Percentiles rank a stretch among this genome's conserved stretches.
These are phyloP conservation scores for Rhopalosiphum maidis DNA, from an alignment of 1,140 invertebrate species.

Conservation along the genomic window DNA sequence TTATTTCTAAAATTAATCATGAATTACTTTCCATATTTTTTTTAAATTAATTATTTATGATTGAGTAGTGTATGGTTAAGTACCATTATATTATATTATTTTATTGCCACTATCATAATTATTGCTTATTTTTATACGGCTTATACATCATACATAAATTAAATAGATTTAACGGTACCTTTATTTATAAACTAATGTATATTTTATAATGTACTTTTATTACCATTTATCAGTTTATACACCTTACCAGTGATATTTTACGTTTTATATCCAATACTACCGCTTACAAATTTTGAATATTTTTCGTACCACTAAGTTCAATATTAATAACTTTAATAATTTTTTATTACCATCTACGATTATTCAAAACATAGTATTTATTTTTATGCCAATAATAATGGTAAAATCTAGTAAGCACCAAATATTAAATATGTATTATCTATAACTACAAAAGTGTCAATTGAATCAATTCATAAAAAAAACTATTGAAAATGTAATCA, in stretches of 20 bases:
- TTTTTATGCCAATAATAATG: too few relatives aligned
- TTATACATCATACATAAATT: neutral
- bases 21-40: neutral
- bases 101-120: neutral
- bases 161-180: neutral
- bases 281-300: neutral
- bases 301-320: neutral
- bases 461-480: too few relatives aligned
- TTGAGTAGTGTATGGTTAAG: neutral
- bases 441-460: too few relatives aligned
- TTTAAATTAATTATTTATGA: neutral
- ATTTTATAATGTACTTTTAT: neutral
- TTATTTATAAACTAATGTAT: neutral
- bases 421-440: too few relatives aligned
- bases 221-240: neutral
- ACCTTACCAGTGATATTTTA: neutral
- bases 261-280: neutral
- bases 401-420: too few relatives aligned
- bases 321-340: neutral
- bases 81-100: neutral
- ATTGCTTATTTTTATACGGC: neutral
- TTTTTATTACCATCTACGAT: too few relatives aligned
- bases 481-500: too few relatives aligned
- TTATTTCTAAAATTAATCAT: neutral
- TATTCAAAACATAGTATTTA: too few relatives aligned